Base-by-base conservation (phyloP, 1,140 invertebrate genomes). In the Microplitis mediator region DNA sequence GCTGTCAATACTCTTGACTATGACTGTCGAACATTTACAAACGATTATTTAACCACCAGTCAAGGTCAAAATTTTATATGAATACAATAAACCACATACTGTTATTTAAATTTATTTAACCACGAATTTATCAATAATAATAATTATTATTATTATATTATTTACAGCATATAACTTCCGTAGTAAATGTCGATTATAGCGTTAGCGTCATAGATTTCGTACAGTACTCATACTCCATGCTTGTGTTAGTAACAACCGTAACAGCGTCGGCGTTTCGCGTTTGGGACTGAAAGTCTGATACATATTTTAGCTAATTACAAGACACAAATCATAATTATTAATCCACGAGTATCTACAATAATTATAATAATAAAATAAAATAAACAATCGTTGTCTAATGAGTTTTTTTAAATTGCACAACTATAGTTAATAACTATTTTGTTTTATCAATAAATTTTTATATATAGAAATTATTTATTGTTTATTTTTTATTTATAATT, bases 231-330 rank as follows among this genome's bases (percentile, higher is more conserved):
- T 69, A 68, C 52, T 68, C 35, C 65, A 68, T 68, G 34, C 51
- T 51, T 68, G 65, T 68, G 56, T 69, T 69, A 69, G 67, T 69
- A 56, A 54, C 6, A 54, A 54, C 39, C 39, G 39, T 45, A 45
- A 45, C 66, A 35, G 73, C 50, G 68, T 69, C 34, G 60, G 73
- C 76, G 77, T 58, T 69, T 32, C 31, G 71, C 74, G 76, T 58
- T 56, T 71, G 64, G 34, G 72, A 66, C 58, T 73, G 69, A 75
- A 63, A 65, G 51, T 50, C 67, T 23, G 23, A 23, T 23, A 23
- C 23, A 23, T 23, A 23, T 23, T 23, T 23, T 23, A 23, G 2
- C 23, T 23, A 23, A 23, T 23, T 23, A 2, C 23, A 23, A 23
- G 23, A 23, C 23, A 23, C 2, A 1, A 23, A 23, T 23, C 2